These are phyloP conservation scores for Drosophila gunungcola DNA, from an alignment of 1,140 invertebrate species.

Conservation along the genomic window DNA sequence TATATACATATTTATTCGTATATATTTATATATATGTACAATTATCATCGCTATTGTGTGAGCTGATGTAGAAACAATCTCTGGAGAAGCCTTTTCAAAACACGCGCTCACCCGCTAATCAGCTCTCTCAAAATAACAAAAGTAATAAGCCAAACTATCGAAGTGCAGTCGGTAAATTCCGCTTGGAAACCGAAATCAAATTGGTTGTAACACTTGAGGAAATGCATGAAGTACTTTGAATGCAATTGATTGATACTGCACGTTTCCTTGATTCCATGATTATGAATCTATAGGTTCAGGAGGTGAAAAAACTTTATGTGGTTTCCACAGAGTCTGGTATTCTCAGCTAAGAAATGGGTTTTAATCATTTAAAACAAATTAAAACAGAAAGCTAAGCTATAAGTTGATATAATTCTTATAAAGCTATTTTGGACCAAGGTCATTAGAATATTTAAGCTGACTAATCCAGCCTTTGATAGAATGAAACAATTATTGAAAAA, in stretches of 20 bases:
- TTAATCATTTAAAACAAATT: not conserved
- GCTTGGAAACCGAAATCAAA: slow-evolving; percentile 32
- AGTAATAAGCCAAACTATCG: slow-evolving; percentile 17
- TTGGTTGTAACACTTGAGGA: slow-evolving; percentile 9
- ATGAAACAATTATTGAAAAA: no score
- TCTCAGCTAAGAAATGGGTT: not conserved
- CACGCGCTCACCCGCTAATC: slow-evolving; percentile 34
- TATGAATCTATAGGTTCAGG: slow-evolving; percentile 16
- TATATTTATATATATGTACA: slow-evolving; percentile 28
- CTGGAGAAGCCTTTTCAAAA: slow-evolving; percentile 55
- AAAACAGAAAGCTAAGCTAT: no score
- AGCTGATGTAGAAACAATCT: slow-evolving; percentile 23
- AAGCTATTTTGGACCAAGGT: no score
- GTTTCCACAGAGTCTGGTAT: slow-evolving; percentile 14
- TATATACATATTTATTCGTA: slow-evolving; percentile 16
- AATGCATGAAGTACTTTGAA: slow-evolving; percentile 20
- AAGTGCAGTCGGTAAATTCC: slow-evolving; percentile 40
- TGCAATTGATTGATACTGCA: slow-evolving; percentile 33
- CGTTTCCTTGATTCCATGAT: slow-evolving; percentile 13
- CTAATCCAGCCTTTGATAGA: no score
- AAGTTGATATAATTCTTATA: no score
- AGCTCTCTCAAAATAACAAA: slow-evolving; percentile 28
- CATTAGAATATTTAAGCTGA: no score
- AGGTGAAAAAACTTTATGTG: not conserved
- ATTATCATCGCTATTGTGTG: slow-evolving; percentile 35